Conservation (phyloP, 2,797 vertebrate genomes). For the Cuniculus paca region DNA sequence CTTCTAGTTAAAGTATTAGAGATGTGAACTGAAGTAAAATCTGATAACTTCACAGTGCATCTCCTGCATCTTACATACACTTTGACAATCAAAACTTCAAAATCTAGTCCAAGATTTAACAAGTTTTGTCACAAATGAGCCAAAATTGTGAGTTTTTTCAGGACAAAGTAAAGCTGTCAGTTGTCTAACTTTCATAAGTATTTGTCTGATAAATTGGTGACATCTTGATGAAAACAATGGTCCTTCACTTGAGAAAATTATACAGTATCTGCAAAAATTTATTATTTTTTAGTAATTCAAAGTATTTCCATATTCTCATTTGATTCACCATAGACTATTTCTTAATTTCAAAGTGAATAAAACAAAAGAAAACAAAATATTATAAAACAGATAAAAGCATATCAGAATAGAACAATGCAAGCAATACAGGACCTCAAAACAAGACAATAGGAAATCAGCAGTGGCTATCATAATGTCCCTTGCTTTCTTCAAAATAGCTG, state of each 20-base stretch:
- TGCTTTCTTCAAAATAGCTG: too few relatives aligned
- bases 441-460: too few relatives aligned
- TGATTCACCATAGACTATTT: neutral
- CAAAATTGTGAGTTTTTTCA: conserved; percentile 6
- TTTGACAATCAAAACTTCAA: conserved; percentile 12
- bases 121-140: conserved; percentile 15
- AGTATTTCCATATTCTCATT: conserved; percentile 26
- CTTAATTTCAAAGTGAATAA: neutral
- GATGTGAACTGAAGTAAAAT: conserved; percentile 26
- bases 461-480: too few relatives aligned
- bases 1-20: conserved; percentile 46
- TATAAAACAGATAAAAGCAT: too few relatives aligned
- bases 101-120: conserved; percentile 3
- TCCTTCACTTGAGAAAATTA: neutral
- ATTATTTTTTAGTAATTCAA: neutral
- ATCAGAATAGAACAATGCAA: too few relatives aligned
- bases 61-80: neutral
- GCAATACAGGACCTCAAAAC: too few relatives aligned
- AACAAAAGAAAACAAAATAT: neutral
- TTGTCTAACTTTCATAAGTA: neutral
- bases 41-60: neutral
- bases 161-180: conserved; percentile 8
- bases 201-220: neutral
- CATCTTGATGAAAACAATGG: neutral
- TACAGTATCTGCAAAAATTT: neutral